Conservation (phyloP, 1,140 invertebrate species). For the Zeugodacus cucurbitae region DNA sequence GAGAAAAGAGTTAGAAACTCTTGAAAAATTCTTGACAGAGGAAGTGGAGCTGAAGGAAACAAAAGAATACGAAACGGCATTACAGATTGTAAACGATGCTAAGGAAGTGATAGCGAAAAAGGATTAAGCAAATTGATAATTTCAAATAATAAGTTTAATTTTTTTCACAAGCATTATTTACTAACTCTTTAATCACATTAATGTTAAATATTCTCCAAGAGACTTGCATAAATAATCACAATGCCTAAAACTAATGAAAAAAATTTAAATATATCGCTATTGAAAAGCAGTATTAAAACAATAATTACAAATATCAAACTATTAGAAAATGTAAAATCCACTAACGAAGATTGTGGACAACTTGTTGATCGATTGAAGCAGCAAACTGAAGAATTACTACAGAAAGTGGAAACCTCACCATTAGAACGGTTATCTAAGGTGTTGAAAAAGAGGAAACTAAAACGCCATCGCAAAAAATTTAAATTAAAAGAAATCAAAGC, state of each 20-base stretch:
- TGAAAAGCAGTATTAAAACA: not conserved
- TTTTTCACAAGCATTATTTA: not conserved
- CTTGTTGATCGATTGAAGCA: not conserved
- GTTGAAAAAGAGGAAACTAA: not conserved
- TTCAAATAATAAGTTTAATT: constrained; percentile 1
- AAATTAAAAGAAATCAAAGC: not conserved
- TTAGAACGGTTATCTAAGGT: not conserved
- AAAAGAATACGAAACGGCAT: constrained; percentile 77
- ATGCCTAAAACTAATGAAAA: not conserved
- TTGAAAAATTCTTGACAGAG: constrained; percentile 78
- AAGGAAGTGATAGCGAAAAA: constrained; percentile 70
- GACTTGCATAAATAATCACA: not conserved
- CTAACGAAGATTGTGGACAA: not conserved
- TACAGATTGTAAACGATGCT: constrained; percentile 77
- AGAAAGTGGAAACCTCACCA: not conserved
- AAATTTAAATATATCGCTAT: not conserved
- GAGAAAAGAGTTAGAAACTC: constrained; percentile 78
- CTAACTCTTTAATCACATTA: not conserved
- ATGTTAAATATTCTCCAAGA: not conserved
- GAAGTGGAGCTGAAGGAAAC: constrained; percentile 82
- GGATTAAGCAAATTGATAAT: not conserved
- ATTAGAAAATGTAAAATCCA: not conserved
- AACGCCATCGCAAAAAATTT: not conserved
- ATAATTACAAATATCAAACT: not conserved
- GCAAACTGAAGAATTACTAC: not conserved